Evolutionary conservation across 2,113 vertebrate genomes (phyloP), one percentile per base, ranked within the genome.

Genomic region (Cottus gobio): DNA sequence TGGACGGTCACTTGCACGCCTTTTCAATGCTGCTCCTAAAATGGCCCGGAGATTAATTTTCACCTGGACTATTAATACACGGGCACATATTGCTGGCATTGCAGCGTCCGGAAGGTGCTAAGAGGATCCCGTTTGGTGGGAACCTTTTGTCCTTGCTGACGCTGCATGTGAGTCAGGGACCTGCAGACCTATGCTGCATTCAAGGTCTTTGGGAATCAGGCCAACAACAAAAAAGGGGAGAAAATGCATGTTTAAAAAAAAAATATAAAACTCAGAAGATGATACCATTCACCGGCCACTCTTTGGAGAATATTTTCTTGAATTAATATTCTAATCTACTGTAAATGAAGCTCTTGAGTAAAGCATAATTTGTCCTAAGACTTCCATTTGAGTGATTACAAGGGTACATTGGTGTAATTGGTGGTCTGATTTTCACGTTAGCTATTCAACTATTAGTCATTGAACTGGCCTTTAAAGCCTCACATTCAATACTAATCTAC

Each of bases 11-110:
- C 3, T 15, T 62, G 54, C 22, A 60, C 16, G 2, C 26, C 52
- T 74, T 34, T 71, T 18, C 57, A 44, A 24, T 28, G 2, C 7
- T 0, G 46, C 42, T 71, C 71, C 76, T 84, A 64, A 46, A 46
- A 63, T 85, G 79, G 57, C 36, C 65, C 11, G 18, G n/a, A 77
- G 90, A 87, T 89, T 84, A 18, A 69, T 85, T 91, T 90, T 71
- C 86, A 85, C 79, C 71, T 70, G 50, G 18, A 70, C 88, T 89
- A 88, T 83, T 85, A 89, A 87, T 92, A 88, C 60, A 0, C 0
- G 1, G 22, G 30, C 8, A 62, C 37, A 74, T 65, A 56, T 48
- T 66, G 83, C 77, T 87, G 75, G 54, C 69, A 71, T 15, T 50
- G 72, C 84, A 80, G 62, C 44, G 2, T 72, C 75, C 57, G 22